These are phyloP conservation scores for Maconellicoccus hirsutus DNA, from an alignment of 1,140 invertebrate species.

Conservation along the genomic window DNA sequence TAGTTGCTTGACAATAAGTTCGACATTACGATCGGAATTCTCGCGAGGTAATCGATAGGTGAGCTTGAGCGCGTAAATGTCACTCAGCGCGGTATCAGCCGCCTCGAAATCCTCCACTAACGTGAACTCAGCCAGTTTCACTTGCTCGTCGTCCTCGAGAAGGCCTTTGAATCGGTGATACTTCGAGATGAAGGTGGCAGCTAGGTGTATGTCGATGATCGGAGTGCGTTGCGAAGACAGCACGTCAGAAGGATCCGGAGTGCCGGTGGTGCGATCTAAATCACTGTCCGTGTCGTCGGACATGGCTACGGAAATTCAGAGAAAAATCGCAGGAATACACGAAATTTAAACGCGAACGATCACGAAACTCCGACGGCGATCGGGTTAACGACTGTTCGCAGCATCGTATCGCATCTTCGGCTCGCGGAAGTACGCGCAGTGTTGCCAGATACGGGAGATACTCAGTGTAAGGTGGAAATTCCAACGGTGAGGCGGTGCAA, in stretches of 20 bases:
- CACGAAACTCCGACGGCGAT: background rate
- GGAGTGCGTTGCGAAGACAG: background rate
- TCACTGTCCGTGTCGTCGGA: slow-evolving; percentile 17
- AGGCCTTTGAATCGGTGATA: slow-evolving; percentile 11
- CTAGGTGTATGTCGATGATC: background rate
- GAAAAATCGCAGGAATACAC: too few species aligned
- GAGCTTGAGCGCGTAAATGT: slow-evolving; percentile 7
- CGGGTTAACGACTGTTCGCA: background rate
- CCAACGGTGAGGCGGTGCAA: background rate
- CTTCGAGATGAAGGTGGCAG: background rate
- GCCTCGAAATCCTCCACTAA: background rate
- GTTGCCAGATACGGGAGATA: background rate
- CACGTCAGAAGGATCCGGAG: background rate
- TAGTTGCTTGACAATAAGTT: slow-evolving; percentile 59
- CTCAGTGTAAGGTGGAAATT: background rate
- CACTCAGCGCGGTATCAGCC: background rate
- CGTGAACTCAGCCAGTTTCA: background rate
- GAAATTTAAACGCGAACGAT: too few species aligned
- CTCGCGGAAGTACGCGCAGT: background rate
- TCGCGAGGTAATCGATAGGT: slow-evolving; percentile 19
- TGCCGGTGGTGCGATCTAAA: background rate
- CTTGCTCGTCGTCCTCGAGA: slow-evolving; percentile 6
- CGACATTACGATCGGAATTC: slow-evolving; percentile 33
- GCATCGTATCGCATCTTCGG: background rate
- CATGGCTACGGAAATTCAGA: background rate